Base-by-base conservation (phyloP, 2,113 vertebrate genomes). In the Scatophagus argus region DNA sequence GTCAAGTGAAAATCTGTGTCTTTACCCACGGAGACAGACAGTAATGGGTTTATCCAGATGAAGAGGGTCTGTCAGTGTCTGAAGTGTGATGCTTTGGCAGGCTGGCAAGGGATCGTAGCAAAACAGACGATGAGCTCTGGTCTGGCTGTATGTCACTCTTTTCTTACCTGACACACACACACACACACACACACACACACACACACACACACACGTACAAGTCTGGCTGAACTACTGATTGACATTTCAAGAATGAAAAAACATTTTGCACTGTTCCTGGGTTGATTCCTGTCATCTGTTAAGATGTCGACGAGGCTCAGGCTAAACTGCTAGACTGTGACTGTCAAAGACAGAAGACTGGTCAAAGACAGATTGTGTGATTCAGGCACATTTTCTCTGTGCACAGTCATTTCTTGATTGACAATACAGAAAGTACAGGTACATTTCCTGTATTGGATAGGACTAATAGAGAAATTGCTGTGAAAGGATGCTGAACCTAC, bases 51-150 rank as follows among this genome's bases (percentile, higher is more conserved):
- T 60, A 74, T 79, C 74, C 52, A 65, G 71, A 74, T 58, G 60
- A 70, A 67, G 82, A 77, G 67, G 38, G 25, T 65, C 83, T 76
- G 34, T 76, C 75, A 66, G 76, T 8, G n/a, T 21, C 59, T 79
- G 54, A 77, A 44, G 56, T 41, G 54, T 66, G 78, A 84, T 6
- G 46, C 72, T 74, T 85, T 85, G 82, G 74, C 86, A 87, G 77
- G 52, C 59, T 12, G 74, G 62, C 63, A 70, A 38, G 55, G 36
- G 64, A 77, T 72, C 19, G 61, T 21, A 60, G 67, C 51, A 25
- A 46, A 74, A 62, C 56, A 72, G 58, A 52, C 41, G 29, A 82
- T 44, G 62, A 75, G 69, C 71, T 77, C 46, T 7, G 74, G 58
- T 67, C 55, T 31, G 72, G 74, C 64, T 68, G 39, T 31, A 62